Evolutionary conservation across 2,113 vertebrate genomes (phyloP).

Genomic region (Climacteris rufus): DNA sequence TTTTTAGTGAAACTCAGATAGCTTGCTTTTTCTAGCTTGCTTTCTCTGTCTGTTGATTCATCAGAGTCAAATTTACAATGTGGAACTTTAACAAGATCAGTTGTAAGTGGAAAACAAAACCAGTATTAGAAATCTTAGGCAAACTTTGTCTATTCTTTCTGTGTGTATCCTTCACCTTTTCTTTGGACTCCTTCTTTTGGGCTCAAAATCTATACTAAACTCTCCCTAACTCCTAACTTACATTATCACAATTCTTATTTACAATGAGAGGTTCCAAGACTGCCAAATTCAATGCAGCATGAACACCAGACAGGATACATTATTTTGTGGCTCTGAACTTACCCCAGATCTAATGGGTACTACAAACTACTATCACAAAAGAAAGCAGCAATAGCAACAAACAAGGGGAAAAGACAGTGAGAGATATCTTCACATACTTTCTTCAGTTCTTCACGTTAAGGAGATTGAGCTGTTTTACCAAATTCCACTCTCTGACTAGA

Average conservation of each 20-base stretch:
- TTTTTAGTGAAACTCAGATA: not conserved
- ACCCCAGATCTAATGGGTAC: not conserved
- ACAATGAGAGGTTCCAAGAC: not conserved
- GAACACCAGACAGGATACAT: not conserved
- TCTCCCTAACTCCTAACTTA: not conserved
- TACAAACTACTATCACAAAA: not conserved
- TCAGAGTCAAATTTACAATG: not conserved
- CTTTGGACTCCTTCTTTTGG: not conserved
- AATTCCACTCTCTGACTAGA: not conserved
- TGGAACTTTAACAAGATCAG: not conserved
- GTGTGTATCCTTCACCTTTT: not conserved
- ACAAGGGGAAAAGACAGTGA: not conserved
- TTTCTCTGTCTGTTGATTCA: not conserved
- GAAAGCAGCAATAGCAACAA: not conserved
- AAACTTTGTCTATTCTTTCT: not conserved
- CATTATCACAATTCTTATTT: not conserved
- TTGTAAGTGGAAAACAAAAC: not conserved
- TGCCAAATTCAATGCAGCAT: not conserved
- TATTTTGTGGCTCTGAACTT: not conserved
- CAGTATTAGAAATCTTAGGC: not conserved
- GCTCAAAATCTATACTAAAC: not conserved
- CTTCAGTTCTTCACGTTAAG: not conserved
- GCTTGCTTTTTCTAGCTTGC: not conserved
- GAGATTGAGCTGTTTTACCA: not conserved
- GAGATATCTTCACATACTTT: not conserved